Conservation (phyloP, 1,140 invertebrate species). For the Adelges cooleyi region DNA sequence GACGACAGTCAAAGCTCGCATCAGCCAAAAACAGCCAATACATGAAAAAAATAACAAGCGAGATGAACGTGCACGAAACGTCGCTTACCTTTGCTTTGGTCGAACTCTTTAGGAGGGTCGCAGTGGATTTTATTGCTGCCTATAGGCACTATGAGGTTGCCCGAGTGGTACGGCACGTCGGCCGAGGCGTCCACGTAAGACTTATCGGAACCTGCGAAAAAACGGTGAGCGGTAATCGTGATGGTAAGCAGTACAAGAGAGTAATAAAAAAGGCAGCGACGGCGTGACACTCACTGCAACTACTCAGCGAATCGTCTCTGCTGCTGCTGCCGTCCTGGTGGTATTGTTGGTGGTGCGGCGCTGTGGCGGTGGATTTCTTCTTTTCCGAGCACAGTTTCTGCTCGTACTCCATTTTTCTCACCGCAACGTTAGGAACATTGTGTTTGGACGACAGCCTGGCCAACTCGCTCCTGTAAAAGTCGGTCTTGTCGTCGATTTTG, state of each 20-base stretch:
- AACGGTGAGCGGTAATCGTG: constrained; percentile 31
- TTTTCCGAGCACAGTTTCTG: constrained; percentile 40
- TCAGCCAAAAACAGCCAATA: neutral
- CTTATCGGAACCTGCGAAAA: constrained; percentile 10
- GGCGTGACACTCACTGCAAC: constrained; percentile 55
- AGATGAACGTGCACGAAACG: neutral
- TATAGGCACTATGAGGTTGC: constrained; percentile 60
- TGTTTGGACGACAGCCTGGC: constrained; percentile 54
- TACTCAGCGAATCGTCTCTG: constrained; percentile 53
- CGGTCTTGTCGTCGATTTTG: constrained; percentile 49
- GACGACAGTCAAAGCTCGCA: constrained; percentile 11
- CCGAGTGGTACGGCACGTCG: constrained; percentile 43
- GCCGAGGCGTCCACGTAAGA: constrained; percentile 24
- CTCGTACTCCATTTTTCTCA: constrained; percentile 62
- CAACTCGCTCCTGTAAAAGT: constrained; percentile 58
- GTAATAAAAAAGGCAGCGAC: too few species aligned
- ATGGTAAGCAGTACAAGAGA: constrained; percentile 37
- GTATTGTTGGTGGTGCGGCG: too few species aligned
- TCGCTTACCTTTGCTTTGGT: constrained; percentile 34
- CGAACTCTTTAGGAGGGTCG: constrained; percentile 52
- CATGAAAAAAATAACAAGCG: neutral
- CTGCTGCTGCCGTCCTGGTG: constrained; percentile 34
- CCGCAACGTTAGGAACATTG: constrained; percentile 59
- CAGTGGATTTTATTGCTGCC: constrained; percentile 64
- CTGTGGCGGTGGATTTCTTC: constrained; percentile 28